Evolutionary conservation across 2,797 vertebrate genomes (phyloP).

Genomic region (Apogon talboti): DNA sequence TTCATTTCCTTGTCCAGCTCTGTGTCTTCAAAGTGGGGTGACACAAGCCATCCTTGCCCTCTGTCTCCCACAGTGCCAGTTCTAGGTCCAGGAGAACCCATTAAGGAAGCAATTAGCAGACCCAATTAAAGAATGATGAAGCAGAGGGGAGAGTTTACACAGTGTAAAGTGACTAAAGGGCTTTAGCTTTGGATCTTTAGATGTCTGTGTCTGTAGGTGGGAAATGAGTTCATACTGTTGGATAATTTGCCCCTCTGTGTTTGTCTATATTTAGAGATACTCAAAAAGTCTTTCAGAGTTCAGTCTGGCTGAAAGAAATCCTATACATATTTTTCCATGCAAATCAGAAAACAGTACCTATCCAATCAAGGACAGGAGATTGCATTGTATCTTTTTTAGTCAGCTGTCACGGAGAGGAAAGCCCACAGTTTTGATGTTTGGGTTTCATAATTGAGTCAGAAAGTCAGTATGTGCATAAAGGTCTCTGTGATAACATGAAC

Average conservation of each 20-base stretch:
- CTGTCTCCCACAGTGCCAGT: slow-evolving; percentile 55
- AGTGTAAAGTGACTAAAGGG: slow-evolving; percentile 44
- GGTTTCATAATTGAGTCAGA: slow-evolving; percentile 52
- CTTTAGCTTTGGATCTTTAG: slow-evolving; percentile 35
- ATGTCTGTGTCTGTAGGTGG: slow-evolving; percentile 16
- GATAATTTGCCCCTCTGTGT: slow-evolving; percentile 1
- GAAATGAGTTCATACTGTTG: slow-evolving; percentile 14
- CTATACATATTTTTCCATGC: slow-evolving; percentile 42
- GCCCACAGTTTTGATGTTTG: slow-evolving; percentile 51
- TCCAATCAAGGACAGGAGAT: slow-evolving; percentile 48
- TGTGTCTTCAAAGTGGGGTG: slow-evolving; percentile 54
- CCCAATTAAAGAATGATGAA: slow-evolving; percentile 80
- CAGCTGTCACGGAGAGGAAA: slow-evolving; percentile 42
- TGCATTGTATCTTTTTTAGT: slow-evolving; percentile 52
- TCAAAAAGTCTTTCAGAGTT: slow-evolving; percentile 25
- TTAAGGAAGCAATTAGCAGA: slow-evolving; percentile 83
- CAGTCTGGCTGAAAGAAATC: slow-evolving; percentile 16
- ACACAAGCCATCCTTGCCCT: slow-evolving; percentile 63
- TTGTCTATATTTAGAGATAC: slow-evolving; percentile 23
- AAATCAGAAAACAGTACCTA: slow-evolving; percentile 39
- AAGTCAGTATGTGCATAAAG: slow-evolving; percentile 41
- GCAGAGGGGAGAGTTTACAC: slow-evolving; percentile 54
- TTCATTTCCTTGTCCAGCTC: slow-evolving; percentile 46
- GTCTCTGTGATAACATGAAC: slow-evolving; percentile 44
- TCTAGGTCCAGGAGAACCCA: slow-evolving; percentile 66